Evolutionary conservation across 2,113 vertebrate genomes (phyloP).

Genomic region (Chauna torquata): DNA sequence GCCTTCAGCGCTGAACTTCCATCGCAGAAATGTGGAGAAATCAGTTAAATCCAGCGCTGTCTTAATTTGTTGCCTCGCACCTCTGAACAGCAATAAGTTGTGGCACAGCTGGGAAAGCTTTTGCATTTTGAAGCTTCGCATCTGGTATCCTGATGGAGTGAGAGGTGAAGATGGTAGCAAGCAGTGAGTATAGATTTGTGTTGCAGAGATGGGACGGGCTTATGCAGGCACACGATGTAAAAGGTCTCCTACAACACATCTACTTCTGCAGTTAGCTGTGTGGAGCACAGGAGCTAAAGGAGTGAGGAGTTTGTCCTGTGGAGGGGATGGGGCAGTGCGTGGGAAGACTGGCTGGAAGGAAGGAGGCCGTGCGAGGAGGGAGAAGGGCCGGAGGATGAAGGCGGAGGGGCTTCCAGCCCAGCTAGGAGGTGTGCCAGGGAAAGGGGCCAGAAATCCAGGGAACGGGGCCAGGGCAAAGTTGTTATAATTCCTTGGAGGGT

Average conservation of each 20-base stretch:
- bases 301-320: accelerated
- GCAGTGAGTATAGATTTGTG: accelerated
- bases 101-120: background rate
- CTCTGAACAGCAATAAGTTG: background rate
- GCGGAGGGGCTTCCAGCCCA: slow-evolving; percentile 39
- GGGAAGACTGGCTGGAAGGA: background rate
- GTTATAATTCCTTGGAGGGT: slow-evolving; percentile 66
- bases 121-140: background rate
- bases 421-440: slow-evolving; percentile 55
- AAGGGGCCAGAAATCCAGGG: slow-evolving; percentile 67
- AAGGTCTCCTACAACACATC: accelerated
- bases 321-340: background rate
- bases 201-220: background rate
- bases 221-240: accelerated
- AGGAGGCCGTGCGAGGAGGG: background rate
- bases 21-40: background rate
- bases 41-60: background rate
- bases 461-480: slow-evolving; percentile 66
- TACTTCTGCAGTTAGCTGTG: background rate
- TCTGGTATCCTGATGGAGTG: background rate
- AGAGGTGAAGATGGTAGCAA: background rate
- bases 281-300: background rate
- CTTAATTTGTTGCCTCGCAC: background rate
- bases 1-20: background rate
- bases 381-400: slow-evolving; percentile 57